Evolutionary conservation across 2,113 vertebrate species (phyloP).

Genomic region (Trogon melanurus): DNA sequence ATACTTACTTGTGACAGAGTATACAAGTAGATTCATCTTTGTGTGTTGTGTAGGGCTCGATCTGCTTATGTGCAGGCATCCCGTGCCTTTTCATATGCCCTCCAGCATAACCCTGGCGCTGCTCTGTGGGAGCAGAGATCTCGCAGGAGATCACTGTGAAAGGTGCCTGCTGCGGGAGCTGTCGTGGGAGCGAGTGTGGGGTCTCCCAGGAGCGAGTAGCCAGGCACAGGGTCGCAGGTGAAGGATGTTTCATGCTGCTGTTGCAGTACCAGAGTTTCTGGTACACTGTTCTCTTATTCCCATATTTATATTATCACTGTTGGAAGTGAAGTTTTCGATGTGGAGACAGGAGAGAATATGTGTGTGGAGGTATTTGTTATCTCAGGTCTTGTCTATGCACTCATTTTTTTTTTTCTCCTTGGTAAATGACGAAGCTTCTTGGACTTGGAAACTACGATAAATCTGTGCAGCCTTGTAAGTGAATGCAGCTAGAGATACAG

Average conservation of each 20-base stretch:
- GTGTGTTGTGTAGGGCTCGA: neutral
- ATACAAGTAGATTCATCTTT: neutral
- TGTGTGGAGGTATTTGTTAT: neutral
- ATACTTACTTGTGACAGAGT: neutral
- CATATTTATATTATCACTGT: neutral
- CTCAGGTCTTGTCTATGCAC: neutral
- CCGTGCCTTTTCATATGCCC: neutral
- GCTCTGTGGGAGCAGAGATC: neutral
- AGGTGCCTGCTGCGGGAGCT: accelerated
- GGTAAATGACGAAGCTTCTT: neutral
- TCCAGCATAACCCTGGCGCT: accelerated
- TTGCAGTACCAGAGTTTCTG: accelerated
- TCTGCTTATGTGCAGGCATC: neutral
- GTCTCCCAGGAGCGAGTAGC: neutral
- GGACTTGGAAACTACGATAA: neutral
- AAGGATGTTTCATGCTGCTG: neutral
- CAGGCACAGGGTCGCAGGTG: neutral
- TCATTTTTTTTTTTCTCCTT: neutral
- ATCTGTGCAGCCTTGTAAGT: neutral
- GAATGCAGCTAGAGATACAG: neutral
- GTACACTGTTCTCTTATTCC: neutral
- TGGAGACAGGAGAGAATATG: neutral
- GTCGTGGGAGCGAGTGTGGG: accelerated
- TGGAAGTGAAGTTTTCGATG: neutral
- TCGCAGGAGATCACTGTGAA: neutral